Evolutionary conservation across 2,113 vertebrate genomes (phyloP).

Genomic region (Phycodurus eques): DNA sequence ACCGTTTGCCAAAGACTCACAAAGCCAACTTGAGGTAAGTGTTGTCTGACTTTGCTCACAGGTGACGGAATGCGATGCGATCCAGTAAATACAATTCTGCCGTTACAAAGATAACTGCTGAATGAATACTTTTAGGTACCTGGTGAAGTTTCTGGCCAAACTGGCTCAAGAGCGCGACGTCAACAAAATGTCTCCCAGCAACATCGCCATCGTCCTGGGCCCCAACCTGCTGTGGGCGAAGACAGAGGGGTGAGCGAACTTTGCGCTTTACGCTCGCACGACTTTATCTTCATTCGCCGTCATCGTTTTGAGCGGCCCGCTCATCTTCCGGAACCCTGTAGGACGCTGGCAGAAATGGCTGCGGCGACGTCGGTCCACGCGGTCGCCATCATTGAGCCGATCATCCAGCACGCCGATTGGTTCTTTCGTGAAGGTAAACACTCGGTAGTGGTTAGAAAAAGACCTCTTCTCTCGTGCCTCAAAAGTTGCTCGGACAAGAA

Average conservation of each 20-base stretch:
- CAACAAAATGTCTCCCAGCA: slow-evolving; percentile 98
- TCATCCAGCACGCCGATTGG: slow-evolving; percentile 95
- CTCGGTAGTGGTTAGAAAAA: not conserved
- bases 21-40: slow-evolving; percentile 89
- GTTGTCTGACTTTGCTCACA: not conserved
- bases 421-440: slow-evolving; percentile 92
- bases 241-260: slow-evolving; percentile 85
- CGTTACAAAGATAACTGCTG: not conserved
- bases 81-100: not conserved
- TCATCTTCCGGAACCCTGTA: slow-evolving; percentile 39
- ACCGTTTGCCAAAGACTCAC: slow-evolving; percentile 85
- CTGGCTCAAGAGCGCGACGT: slow-evolving; percentile 90
- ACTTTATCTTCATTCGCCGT: not conserved
- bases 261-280: not conserved
- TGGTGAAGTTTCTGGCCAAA: slow-evolving; percentile 94
- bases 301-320: no score
- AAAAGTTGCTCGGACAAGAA: not conserved
- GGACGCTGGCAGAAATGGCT: slow-evolving; percentile 92
- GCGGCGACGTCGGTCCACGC: slow-evolving; percentile 94
- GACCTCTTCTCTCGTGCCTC: not conserved
- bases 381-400: slow-evolving; percentile 91
- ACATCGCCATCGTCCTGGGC: slow-evolving; percentile 92
- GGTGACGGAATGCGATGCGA: not conserved
- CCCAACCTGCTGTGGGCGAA: slow-evolving; percentile 95
- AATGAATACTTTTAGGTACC: slow-evolving; percentile 77